Evolutionary conservation across 2,797 vertebrate species (phyloP).

Genomic region (Pogonophryne albipinna): DNA sequence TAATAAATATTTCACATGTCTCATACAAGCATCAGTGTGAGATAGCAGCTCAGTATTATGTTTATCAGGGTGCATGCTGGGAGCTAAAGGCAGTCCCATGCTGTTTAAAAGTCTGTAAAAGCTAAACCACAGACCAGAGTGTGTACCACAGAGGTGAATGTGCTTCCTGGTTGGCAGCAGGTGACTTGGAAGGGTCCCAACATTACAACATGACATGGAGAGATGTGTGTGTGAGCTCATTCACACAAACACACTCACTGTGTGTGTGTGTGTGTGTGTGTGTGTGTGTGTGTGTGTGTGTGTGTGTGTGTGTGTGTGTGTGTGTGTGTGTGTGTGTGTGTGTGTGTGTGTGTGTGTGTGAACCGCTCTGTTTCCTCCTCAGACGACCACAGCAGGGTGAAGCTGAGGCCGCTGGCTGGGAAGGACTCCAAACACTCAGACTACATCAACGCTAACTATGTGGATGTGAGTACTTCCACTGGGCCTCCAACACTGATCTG

Average conservation of each 20-base stretch:
- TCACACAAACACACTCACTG: slow-evolving; percentile 10
- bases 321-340: too few relatives aligned
- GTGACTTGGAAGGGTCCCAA: slow-evolving; percentile 6
- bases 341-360: too few relatives aligned
- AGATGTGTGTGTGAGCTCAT: slow-evolving; percentile 10
- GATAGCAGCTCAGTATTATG: slow-evolving; percentile 6
- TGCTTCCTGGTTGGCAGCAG: slow-evolving; percentile 5
- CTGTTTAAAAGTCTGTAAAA: slow-evolving; percentile 18
- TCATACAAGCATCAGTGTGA: neutral
- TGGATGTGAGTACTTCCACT: slow-evolving; percentile 90
- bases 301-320: too few relatives aligned
- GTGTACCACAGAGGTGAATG: slow-evolving; percentile 28
- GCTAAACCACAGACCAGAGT: slow-evolving; percentile 6
- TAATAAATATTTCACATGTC: slow-evolving; percentile 4
- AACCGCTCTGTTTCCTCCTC: slow-evolving; percentile 42
- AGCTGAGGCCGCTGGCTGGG: slow-evolving; percentile 91
- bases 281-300: too few relatives aligned
- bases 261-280: neutral
- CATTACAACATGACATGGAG: neutral
- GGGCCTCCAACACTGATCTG: neutral
- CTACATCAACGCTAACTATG: slow-evolving; percentile 97
- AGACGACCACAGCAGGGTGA: slow-evolving; percentile 98
- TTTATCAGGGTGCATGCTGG: slow-evolving; percentile 2
- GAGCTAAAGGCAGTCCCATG: slow-evolving; percentile 11
- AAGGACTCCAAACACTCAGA: slow-evolving; percentile 97